These are phyloP conservation scores for Priocnemis perturbator DNA, from an alignment of 2,888 invertebrate species.

Conservation along the genomic window DNA sequence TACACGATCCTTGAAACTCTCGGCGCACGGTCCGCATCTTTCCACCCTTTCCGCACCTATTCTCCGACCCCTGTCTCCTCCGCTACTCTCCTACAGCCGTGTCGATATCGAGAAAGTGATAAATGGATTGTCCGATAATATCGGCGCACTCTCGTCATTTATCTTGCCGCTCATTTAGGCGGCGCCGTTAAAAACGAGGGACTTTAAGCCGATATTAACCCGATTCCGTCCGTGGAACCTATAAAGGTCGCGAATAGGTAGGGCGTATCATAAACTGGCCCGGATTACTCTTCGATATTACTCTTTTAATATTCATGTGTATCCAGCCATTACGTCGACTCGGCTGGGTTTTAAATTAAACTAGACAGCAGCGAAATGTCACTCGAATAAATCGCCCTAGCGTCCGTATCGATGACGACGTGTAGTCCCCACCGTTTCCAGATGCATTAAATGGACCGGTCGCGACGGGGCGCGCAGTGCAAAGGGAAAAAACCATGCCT, in stretches of 20 bases:
- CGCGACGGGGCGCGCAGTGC: too few species aligned
- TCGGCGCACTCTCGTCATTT: slow-evolving; percentile 50
- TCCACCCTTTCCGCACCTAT: background rate
- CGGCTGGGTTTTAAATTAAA: background rate
- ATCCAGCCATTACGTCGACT: slow-evolving; percentile 3
- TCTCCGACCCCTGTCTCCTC: background rate
- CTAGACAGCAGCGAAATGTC: too few species aligned
- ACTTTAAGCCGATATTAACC: slow-evolving; percentile 49
- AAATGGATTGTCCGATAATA: slow-evolving; percentile 53
- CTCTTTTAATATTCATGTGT: slow-evolving; percentile 36
- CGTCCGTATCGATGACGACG: too few species aligned
- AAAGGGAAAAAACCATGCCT: too few species aligned
- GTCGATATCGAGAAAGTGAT: slow-evolving; percentile 49
- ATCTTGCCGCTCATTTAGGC: slow-evolving; percentile 51
- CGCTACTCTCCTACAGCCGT: background rate
- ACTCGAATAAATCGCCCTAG: too few species aligned
- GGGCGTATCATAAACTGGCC: slow-evolving; percentile 21
- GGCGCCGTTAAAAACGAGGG: slow-evolving; percentile 41
- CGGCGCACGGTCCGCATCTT: background rate
- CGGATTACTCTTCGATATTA: slow-evolving; percentile 12
- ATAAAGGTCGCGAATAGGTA: slow-evolving; percentile 7
- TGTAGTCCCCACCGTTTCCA: too few species aligned
- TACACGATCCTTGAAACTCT: slow-evolving; percentile 9
- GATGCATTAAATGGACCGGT: too few species aligned
- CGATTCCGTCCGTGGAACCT: slow-evolving; percentile 18